phyloP scores from a whole-genome alignment of 2,113 vertebrate genomes.

The Leptosomus discolor region DNA sequence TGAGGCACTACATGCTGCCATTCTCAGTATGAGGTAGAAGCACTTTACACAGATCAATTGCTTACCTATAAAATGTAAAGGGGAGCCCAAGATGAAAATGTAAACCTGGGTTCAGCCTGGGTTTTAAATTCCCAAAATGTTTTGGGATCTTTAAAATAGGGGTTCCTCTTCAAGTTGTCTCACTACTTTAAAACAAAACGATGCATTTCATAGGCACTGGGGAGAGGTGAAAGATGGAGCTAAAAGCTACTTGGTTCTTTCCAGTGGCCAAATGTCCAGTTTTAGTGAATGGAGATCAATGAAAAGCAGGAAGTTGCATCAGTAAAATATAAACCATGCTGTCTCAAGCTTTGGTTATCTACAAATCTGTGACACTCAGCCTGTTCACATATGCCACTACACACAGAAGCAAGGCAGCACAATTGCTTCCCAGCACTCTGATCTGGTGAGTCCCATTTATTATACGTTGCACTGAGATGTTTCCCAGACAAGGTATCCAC shows the following conservation, averaged over 20 bases:
- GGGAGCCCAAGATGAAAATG: background rate
- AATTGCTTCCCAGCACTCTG: background rate
- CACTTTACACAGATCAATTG: background rate
- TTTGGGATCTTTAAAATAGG: background rate
- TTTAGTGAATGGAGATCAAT: conserved; percentile 37
- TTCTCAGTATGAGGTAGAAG: conserved; percentile 30
- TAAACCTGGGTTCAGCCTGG: background rate
- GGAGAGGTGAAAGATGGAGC: background rate
- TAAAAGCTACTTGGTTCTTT: background rate
- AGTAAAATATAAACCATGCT: background rate
- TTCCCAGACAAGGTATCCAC: background rate
- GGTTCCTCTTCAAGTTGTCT: background rate
- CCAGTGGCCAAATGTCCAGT: background rate
- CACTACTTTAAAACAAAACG: background rate
- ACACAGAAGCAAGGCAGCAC: background rate
- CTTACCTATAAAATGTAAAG: conserved; percentile 21
- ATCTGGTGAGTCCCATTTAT: background rate
- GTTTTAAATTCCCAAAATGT: background rate
- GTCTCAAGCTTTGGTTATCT: background rate
- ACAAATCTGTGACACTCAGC: background rate
- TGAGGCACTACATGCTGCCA: background rate
- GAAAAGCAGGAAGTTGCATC: background rate
- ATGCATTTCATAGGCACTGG: background rate
- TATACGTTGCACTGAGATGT: accelerated
- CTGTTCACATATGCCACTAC: background rate